A percentile compares a stretch with the other conserved stretches of the same genome.
phyloP scores from a whole-genome alignment of 2,113 vertebrate genomes.

The Cyprinus carpio region DNA sequence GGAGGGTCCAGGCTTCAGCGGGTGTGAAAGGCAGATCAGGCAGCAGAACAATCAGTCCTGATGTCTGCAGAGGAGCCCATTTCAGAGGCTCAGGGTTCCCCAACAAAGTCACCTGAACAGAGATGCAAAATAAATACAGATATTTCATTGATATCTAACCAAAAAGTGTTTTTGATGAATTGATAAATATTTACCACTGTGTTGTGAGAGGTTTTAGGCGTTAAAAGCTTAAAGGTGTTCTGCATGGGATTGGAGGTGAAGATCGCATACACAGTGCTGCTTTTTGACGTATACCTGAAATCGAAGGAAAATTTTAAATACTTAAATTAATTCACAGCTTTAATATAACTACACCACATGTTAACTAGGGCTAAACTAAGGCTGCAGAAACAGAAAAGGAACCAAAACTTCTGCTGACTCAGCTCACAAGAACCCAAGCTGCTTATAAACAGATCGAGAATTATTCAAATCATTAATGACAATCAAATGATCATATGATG shows the following conservation, averaged over 20 bases:
- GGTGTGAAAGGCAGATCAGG: slow-evolving; percentile 65
- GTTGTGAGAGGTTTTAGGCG: slow-evolving; percentile 60
- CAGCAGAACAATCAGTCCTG: slow-evolving; percentile 77
- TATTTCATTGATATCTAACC: background rate
- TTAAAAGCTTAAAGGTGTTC: slow-evolving; percentile 64
- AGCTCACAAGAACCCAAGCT: too few relatives aligned
- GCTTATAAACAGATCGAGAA: too few relatives aligned
- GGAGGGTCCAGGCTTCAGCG: slow-evolving; percentile 80
- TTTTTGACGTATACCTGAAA: slow-evolving; percentile 81
- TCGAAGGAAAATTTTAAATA: background rate
- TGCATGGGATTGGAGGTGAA: slow-evolving; percentile 74
- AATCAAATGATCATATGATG: too few relatives aligned
- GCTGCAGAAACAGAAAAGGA: background rate
- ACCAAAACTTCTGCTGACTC: background rate
- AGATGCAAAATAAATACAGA: background rate
- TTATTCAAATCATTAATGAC: too few relatives aligned
- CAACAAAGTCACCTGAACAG: slow-evolving; percentile 82
- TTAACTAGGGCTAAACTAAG: background rate
- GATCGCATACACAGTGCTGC: slow-evolving; percentile 72
- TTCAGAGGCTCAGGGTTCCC: slow-evolving; percentile 71
- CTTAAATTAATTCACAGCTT: background rate
- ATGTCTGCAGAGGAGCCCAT: slow-evolving; percentile 70
- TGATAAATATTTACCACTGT: slow-evolving; percentile 71
- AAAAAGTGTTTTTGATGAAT: background rate
- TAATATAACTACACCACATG: background rate